Base-by-base conservation (phyloP, 2,113 vertebrate species). In the Arvicanthis niloticus region DNA sequence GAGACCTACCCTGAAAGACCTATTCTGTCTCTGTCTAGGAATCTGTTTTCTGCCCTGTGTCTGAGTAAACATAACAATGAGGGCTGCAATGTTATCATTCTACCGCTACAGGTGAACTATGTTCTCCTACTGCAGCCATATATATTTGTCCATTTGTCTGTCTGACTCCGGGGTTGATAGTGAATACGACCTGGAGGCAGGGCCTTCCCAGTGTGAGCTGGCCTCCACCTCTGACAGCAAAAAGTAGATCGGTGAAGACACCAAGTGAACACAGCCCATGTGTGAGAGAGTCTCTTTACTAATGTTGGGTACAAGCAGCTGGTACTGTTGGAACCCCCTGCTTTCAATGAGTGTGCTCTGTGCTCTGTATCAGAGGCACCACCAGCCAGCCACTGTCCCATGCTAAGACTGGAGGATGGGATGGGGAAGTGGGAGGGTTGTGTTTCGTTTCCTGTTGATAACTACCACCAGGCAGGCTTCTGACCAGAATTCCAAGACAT, bases 31-130 rank as follows among this genome's bases (percentile, higher is more conserved):
- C 3, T 42, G 31, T 72, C 15, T 5, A 29, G 5, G 13, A 11
- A 8, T 7, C 31, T 1, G 0, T 3, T 70, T 15, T 45, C 12
- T 13, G 17, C 17, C 16, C 40, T 7, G 7, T 4, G 5, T n/a
- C 56, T 56, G 45, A 31, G 12, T 68, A 65, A 73, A 7, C 10
- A 37, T 9, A 0, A 29, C 45, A 15, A 5, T 24, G 58, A 93
- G 5, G 12, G 31, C 5, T 7, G 5, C 34, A 15, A 5, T 7
- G 5, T 0, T 1, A 5, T 40, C 7, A 3, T 0, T 3, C 45
- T 40, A 34, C 5, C 3, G 5, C 65, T 72, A 62, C 17, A 73
- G 10, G 67, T 68, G 51, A 21, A 3, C 34, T 8, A 0, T 29
- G 0, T 76, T 88, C 75, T 67, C 26, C 40, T 19, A 3, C 22